These are phyloP conservation scores for Lasioglossum zephyrum DNA, from an alignment of 2,888 invertebrate genomes.

Conservation along the genomic window DNA sequence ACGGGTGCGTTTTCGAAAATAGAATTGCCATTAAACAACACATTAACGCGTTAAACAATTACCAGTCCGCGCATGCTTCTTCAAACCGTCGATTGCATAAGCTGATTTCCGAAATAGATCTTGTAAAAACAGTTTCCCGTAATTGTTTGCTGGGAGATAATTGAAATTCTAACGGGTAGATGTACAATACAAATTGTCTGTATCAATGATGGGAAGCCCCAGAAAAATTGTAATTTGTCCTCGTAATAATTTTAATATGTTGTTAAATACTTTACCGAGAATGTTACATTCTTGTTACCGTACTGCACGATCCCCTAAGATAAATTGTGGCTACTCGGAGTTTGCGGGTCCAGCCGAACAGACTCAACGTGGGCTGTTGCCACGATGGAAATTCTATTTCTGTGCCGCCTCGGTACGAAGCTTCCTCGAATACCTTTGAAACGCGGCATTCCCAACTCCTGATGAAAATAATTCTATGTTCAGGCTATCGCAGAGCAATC, in stretches of 20 bases:
- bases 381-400: conserved; percentile 57
- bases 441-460: conserved; percentile 12
- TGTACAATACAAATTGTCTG: too few species aligned
- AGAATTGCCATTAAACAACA: neutral
- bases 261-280: too few species aligned
- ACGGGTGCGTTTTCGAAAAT: neutral
- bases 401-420: conserved; percentile 21
- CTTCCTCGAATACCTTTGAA: conserved; percentile 42
- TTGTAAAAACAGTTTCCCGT: neutral
- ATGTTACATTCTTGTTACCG: too few species aligned
- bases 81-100: neutral
- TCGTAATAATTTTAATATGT: too few species aligned
- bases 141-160: neutral
- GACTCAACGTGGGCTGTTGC: conserved; percentile 11
- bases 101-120: neutral
- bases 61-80: neutral
- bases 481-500: neutral
- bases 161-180: neutral
- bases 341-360: neutral
- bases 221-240: too few species aligned
- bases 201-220: too few species aligned
- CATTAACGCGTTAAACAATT: conserved; percentile 24
- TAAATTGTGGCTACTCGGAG: neutral
- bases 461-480: conserved; percentile 50
- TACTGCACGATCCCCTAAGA: neutral